Evolutionary conservation across 2,113 vertebrate species (phyloP).

Genomic region (Pteropus alecto): DNA sequence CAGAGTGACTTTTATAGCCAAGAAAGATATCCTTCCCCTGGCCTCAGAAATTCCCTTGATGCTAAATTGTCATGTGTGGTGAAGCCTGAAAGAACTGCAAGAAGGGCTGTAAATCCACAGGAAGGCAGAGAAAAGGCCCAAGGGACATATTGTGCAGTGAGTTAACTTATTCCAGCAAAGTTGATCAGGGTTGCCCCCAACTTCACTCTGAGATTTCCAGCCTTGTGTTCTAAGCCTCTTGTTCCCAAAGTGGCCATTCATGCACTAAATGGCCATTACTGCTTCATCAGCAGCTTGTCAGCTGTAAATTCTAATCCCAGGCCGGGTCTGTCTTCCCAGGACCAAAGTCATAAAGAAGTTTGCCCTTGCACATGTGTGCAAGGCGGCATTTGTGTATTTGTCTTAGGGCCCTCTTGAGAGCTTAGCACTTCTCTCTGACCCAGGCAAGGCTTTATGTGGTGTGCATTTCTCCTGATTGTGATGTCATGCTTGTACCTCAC

Average conservation of each 20-base stretch:
- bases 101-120: constrained; percentile 51
- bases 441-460: neutral
- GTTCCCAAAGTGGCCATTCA: constrained; percentile 51
- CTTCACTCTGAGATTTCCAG: neutral
- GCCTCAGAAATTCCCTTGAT: constrained; percentile 39
- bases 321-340: neutral
- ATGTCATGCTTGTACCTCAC: constrained; percentile 1
- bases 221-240: neutral
- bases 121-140: constrained; percentile 22
- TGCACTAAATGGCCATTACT: neutral
- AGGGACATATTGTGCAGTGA: neutral
- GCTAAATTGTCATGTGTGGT: neutral
- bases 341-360: constrained; percentile 45
- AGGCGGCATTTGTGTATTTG: neutral
- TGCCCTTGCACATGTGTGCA: neutral
- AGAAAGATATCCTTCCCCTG: constrained; percentile 39
- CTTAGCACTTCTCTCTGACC: neutral
- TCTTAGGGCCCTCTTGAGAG: neutral
- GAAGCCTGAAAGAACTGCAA: constrained; percentile 1
- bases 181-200: neutral
- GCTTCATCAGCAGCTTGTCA: constrained; percentile 26
- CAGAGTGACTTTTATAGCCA: constrained; percentile 37
- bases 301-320: constrained; percentile 57
- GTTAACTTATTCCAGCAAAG: constrained; percentile 6
- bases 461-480: neutral